Conservation (phyloP, 2,113 vertebrate genomes). For the Uropsilus gracilis region DNA sequence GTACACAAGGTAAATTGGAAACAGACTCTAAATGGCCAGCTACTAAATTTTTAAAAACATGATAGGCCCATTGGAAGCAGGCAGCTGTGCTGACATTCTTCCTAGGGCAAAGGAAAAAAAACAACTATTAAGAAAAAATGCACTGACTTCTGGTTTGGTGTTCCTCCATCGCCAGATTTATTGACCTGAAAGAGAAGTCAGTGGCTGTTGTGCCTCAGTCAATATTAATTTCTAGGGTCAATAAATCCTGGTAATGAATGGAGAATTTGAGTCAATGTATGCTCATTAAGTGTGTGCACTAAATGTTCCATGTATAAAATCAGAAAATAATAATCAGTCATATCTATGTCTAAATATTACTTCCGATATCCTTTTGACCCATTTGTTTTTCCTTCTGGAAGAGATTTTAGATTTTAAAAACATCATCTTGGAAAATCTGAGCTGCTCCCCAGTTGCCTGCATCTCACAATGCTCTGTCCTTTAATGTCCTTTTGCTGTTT, state of each 20-base stretch:
- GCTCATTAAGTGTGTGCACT: slow-evolving; percentile 69
- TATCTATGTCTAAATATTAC: slow-evolving; percentile 57
- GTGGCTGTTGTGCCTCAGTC: slow-evolving; percentile 67
- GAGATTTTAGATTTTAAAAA: background rate
- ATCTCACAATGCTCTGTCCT: background rate
- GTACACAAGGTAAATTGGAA: slow-evolving; percentile 79
- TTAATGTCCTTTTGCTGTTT: background rate
- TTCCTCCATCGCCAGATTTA: slow-evolving; percentile 73
- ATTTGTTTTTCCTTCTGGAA: slow-evolving; percentile 10
- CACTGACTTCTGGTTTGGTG: slow-evolving; percentile 33
- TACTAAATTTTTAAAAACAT: slow-evolving; percentile 77
- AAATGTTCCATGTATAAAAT: slow-evolving; percentile 56
- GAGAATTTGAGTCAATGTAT: slow-evolving; percentile 51
- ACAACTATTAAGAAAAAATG: slow-evolving; percentile 44
- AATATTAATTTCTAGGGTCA: slow-evolving; percentile 77
- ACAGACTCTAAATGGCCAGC: slow-evolving; percentile 75
- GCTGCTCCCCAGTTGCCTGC: background rate
- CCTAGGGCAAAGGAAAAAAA: slow-evolving; percentile 43
- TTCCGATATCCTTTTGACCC: slow-evolving; percentile 25
- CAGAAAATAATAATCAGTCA: slow-evolving; percentile 58
- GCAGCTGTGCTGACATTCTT: slow-evolving; percentile 70
- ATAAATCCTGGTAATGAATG: slow-evolving; percentile 79
- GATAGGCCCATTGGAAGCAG: slow-evolving; percentile 78
- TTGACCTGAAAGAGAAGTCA: slow-evolving; percentile 68
- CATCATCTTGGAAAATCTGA: background rate